Conservation (phyloP, 1,140 invertebrate species). For the Neodiprion lecontei region DNA sequence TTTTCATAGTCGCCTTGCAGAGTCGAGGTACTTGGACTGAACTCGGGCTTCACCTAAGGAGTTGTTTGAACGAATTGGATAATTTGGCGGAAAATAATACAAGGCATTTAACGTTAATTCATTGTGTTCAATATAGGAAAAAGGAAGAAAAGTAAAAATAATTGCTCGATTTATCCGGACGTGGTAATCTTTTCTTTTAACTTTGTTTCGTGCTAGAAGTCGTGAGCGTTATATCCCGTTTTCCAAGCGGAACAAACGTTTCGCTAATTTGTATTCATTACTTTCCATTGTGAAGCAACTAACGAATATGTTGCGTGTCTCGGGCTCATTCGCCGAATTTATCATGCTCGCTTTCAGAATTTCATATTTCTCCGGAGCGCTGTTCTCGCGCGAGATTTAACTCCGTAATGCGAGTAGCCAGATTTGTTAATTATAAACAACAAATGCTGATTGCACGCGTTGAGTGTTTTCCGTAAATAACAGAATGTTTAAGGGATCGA, state of each 20-base stretch:
- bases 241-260: neutral
- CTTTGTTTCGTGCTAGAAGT: neutral
- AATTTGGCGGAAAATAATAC: too few relatives aligned
- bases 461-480: neutral
- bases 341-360: neutral
- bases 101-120: too few relatives aligned
- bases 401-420: neutral
- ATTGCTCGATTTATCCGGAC: too few relatives aligned
- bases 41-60: too few relatives aligned
- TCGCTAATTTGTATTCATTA: slow-evolving; percentile 5
- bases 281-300: slow-evolving; percentile 2
- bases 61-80: too few relatives aligned
- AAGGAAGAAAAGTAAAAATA: too few relatives aligned
- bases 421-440: neutral
- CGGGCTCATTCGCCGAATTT: neutral
- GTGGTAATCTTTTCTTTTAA: neutral
- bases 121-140: too few relatives aligned
- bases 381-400: neutral
- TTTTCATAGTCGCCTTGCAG: neutral
- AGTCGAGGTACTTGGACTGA: too few relatives aligned
- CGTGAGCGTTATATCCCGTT: neutral
- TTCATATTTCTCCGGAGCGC: neutral
- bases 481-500: too few relatives aligned
- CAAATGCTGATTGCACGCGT: neutral
- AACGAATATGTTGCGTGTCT: slow-evolving; percentile 7